Evolutionary conservation across 2,113 vertebrate genomes (phyloP).

Genomic region (Eptesicus fuscus): DNA sequence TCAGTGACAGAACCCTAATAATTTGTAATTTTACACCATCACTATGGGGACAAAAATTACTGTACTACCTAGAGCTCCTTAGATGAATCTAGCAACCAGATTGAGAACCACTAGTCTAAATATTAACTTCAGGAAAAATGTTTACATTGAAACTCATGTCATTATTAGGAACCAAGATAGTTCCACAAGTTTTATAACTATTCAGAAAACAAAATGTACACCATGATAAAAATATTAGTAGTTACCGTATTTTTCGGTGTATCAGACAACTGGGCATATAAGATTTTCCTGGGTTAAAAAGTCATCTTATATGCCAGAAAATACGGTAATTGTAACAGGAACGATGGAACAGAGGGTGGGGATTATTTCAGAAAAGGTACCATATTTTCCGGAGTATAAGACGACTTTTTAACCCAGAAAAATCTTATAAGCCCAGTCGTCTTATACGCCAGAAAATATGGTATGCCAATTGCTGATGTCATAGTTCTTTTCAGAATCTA

Average conservation of each 20-base stretch:
- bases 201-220: not conserved
- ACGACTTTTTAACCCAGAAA: no score
- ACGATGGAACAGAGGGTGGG: no score
- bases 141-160: not conserved
- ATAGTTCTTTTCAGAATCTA: not conserved
- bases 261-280: no score
- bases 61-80: not conserved
- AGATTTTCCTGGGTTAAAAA: no score
- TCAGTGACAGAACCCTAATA: not conserved
- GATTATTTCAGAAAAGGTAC: no score
- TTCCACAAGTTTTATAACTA: not conserved
- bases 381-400: no score
- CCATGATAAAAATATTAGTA: not conserved
- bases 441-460: no score
- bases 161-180: not conserved
- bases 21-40: not conserved
- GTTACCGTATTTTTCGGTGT: no score
- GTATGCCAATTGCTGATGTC: not conserved
- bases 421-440: no score
- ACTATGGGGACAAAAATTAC: not conserved
- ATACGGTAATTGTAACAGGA: no score
- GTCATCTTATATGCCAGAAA: no score
- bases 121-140: not conserved
- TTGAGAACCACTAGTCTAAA: not conserved
- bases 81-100: not conserved